Evolutionary conservation across 2,113 vertebrate species (phyloP), one percentile per base, ranked within the genome.

Genomic region (Otolemur garnettii): DNA sequence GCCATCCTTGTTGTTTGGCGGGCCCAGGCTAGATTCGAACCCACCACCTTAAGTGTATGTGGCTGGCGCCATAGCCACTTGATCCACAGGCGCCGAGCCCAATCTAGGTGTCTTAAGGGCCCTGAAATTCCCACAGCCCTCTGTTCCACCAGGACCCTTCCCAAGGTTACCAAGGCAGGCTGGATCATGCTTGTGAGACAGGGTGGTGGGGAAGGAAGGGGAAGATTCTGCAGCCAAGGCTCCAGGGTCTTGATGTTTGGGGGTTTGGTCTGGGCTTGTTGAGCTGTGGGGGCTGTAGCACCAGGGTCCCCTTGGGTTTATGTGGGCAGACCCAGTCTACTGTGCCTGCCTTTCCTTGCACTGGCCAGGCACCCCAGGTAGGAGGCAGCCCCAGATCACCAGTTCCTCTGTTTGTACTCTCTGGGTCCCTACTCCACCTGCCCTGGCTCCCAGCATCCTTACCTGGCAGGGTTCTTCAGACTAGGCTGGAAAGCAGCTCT

Each of bases 371-470:
- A 0, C 57, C 55, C 42, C 30, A 21, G 50, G 62, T 79, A 28
- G 81, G 78, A 78, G 79, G 62, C 4, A 7, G 82, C 62, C 24
- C 28, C 33, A 68, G 87, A 19, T 60, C 68, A 13, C 17, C 42
- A 78, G 45, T 88, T 84, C 93, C 64, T 92, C 85, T 42, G 45
- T 72, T 1, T 57, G 72, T 38, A 55, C 77, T 95, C 72, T 85
- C 72, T 35, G 45, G 77, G 77, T 81, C 22, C 78, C 64, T 59
- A 2, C 66, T 24, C 22, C 18, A 42, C 69, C 86, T 24, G 0
- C 77, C 38, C 87, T 75, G 33, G 26, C 64, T 91, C 71, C 26
- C 42, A 74, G 78, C 30, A 81, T 86, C 77, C 57, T 57, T 53
- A 78, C 80, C 91, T 77, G 72, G 68, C 72, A 78, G 66, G 7